Evolutionary conservation across 2,113 vertebrate species (phyloP), one percentile per base, ranked within the genome.

Genomic region (Procavia capensis): DNA sequence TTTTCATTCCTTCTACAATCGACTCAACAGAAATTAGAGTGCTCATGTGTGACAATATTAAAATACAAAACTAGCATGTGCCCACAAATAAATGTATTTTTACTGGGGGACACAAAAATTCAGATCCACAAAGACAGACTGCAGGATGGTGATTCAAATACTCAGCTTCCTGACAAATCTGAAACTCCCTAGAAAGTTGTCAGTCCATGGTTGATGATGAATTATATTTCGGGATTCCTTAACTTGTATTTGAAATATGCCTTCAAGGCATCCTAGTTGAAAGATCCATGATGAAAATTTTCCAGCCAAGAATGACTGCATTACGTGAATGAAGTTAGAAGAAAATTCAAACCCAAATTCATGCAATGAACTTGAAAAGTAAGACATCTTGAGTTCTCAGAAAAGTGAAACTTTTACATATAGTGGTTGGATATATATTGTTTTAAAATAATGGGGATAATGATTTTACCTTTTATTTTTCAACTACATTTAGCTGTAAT

Each of bases 251-350:
- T n/a, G 36, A 79, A 29, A 63, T 47, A 5, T 47, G 29, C 92
- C 81, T 61, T 93, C 43, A 43, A 96, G 76, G 45, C 31, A 81
- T 94, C 94, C 79, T 87, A 75, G 25, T 54, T 91, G 70, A 93
- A 94, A 89, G 36, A 86, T 70, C 7, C 45, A 68, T 70, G 41
- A 92, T 66, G 17, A 41, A 83, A 88, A 95, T 68, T 96, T 85
- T 66, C 45, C 41, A 81, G 34, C 3, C 31, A 85, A 86, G 9
- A 57, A 89, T 86, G 9, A 45, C 25, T 86, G 5, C 4, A 45
- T 85, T 85, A 90, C 5, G 83, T 87, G n/a, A 85, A 84, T 80
- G 17, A 80, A 59, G 88, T 74, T 92, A 29, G 47, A 95, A 39
- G 17, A 94, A 76, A 72, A 14, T 85, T 78, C 2, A 84, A 39